phyloP scores from a whole-genome alignment of 2,888 invertebrate species.

The Campoletis raptor region DNA sequence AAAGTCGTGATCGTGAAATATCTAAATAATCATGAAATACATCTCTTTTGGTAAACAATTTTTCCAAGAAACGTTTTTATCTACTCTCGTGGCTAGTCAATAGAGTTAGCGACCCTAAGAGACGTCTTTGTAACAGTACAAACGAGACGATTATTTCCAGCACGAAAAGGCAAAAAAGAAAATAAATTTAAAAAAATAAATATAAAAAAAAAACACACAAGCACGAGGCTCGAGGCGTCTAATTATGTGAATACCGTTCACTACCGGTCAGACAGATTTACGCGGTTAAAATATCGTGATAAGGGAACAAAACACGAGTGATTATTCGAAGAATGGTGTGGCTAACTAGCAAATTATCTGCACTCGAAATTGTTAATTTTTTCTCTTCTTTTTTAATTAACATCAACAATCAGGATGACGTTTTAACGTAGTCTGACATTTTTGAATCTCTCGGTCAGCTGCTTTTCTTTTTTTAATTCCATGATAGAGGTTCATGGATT shows the following conservation, averaged over 20 bases:
- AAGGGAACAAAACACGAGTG: conserved; percentile 9
- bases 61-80: conserved; percentile 19
- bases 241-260: conserved; percentile 75
- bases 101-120: conserved; percentile 46
- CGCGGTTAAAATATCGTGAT: conserved; percentile 44
- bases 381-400: background rate
- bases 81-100: conserved; percentile 2
- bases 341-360: conserved; percentile 5
- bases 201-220: background rate
- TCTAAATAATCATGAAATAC: background rate
- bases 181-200: background rate
- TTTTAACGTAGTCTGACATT: background rate
- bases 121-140: conserved; percentile 78
- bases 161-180: conserved; percentile 71
- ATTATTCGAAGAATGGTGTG: conserved; percentile 9
- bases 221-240: conserved; percentile 68
- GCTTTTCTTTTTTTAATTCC: conserved; percentile 7
- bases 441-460: background rate
- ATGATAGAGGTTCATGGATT: conserved; percentile 31
- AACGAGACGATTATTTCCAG: conserved; percentile 78
- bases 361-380: conserved; percentile 4
- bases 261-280: conserved; percentile 56
- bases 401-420: background rate
- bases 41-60: background rate
- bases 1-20: background rate